A percentile compares a stretch with the other conserved stretches of the same genome.
These are phyloP conservation scores for Caenorhabditis remanei DNA, from an alignment of 1,140 invertebrate species.

Conservation along the genomic window DNA sequence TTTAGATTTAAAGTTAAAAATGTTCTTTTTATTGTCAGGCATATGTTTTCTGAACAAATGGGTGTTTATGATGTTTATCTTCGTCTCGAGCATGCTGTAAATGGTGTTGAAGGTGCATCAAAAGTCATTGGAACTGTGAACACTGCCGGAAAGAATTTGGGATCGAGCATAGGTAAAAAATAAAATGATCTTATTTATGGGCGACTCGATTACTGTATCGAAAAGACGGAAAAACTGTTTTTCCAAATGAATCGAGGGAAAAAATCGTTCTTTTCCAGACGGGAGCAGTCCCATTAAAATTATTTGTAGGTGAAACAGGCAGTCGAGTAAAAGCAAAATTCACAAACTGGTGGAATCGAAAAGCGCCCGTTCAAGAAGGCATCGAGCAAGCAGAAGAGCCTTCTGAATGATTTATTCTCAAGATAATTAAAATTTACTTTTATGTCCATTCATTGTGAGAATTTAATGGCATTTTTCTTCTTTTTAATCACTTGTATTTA, in stretches of 20 bases:
- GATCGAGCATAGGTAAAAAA: neutral
- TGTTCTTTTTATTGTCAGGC: constrained; percentile 79
- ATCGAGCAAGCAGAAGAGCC: constrained; percentile 26
- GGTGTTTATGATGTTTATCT: constrained; percentile 94
- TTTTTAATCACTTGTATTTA: neutral
- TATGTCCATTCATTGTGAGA: neutral
- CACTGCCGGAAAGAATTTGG: constrained; percentile 82
- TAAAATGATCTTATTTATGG: too few species aligned
- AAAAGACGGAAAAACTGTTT: too few species aligned
- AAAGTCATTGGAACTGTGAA: constrained; percentile 92
- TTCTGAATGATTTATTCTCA: neutral
- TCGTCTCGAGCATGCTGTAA: constrained; percentile 90
- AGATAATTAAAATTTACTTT: neutral
- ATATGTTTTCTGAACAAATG: constrained; percentile 91
- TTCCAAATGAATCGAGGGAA: too few species aligned
- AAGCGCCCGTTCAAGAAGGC: neutral
- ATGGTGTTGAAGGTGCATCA: constrained; percentile 90
- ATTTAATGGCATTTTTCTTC: too few species aligned
- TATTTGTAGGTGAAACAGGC: constrained; percentile 54
- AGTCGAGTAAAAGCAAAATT: constrained; percentile 55
- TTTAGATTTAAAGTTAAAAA: neutral
- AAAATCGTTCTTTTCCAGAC: too few species aligned
- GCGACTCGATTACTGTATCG: too few species aligned
- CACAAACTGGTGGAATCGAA: constrained; percentile 62
- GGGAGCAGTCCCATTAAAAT: too few species aligned